Percentiles rank a stretch among this genome's conserved stretches.
Conservation (phyloP, 2,888 invertebrate genomes). For the Muscina levida region DNA sequence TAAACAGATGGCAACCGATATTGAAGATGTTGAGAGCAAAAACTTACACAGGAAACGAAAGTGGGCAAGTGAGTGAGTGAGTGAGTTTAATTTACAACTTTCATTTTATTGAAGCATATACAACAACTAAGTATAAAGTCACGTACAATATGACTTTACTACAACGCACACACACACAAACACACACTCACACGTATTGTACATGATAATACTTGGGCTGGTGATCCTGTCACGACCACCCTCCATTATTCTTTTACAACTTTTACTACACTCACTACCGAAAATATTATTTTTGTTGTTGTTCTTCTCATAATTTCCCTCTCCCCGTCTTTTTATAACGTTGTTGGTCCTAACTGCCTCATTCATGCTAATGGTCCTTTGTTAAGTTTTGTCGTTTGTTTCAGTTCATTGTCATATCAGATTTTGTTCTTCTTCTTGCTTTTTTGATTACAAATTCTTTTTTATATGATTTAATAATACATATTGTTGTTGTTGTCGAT, state of each 20-base stretch:
- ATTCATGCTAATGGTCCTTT: background rate
- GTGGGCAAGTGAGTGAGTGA: background rate
- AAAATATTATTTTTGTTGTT: no score
- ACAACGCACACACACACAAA: background rate
- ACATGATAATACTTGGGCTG: background rate
- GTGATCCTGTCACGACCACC: background rate
- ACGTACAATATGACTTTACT: no score
- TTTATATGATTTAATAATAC: conserved; percentile 33
- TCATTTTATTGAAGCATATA: conserved; percentile 40
- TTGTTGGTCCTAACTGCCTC: no score
- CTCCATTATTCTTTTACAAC: background rate
- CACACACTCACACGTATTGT: background rate
- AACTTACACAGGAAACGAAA: background rate
- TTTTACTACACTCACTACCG: background rate
- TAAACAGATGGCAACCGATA: conserved; percentile 47
- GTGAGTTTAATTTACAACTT: conserved; percentile 45
- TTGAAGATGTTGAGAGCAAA: no score
- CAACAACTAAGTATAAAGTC: background rate
- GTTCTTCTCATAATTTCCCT: no score
- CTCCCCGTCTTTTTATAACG: no score
- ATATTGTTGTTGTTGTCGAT: background rate
- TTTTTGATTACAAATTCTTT: no score
- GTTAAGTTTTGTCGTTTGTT: conserved; percentile 15
- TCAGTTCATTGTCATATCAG: background rate
- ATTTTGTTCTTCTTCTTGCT: background rate